A percentile compares a stretch with the other conserved stretches of the same genome.
These are phyloP conservation scores for Uria lomvia DNA, from an alignment of 2,113 vertebrate genomes.

Conservation along the genomic window DNA sequence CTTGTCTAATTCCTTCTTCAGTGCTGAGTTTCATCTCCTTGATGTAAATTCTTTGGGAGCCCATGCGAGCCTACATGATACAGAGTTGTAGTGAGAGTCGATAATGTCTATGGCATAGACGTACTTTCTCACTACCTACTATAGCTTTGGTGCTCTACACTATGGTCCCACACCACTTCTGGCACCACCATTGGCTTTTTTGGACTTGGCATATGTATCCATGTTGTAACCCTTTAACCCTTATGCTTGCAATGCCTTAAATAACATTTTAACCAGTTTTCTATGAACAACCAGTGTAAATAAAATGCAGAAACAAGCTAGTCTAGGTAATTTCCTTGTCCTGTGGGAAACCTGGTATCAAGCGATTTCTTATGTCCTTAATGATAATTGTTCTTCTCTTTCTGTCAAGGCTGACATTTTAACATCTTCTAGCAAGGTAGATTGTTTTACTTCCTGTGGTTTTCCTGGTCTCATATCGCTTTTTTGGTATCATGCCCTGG, in stretches of 20 bases:
- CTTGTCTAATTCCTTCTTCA: neutral
- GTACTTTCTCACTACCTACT: neutral
- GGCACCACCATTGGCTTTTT: neutral
- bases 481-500: constrained; percentile 41
- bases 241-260: neutral
- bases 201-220: rapidly evolving
- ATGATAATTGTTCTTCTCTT: neutral
- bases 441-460: constrained; percentile 41
- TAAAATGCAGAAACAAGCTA: neutral
- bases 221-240: neutral
- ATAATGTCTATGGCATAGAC: neutral
- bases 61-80: neutral
- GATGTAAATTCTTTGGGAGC: neutral
- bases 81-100: neutral
- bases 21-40: neutral
- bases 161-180: neutral
- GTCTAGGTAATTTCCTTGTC: neutral
- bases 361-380: neutral
- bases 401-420: constrained; percentile 20
- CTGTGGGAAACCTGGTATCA: neutral
- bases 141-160: neutral
- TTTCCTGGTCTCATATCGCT: constrained; percentile 4
- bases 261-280: neutral
- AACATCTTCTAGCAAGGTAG: constrained; percentile 26
- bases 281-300: neutral